Evolutionary conservation across 2,797 vertebrate species (phyloP), one percentile per base, ranked within the genome.

Genomic region (Orientallactaga sibirica): DNA sequence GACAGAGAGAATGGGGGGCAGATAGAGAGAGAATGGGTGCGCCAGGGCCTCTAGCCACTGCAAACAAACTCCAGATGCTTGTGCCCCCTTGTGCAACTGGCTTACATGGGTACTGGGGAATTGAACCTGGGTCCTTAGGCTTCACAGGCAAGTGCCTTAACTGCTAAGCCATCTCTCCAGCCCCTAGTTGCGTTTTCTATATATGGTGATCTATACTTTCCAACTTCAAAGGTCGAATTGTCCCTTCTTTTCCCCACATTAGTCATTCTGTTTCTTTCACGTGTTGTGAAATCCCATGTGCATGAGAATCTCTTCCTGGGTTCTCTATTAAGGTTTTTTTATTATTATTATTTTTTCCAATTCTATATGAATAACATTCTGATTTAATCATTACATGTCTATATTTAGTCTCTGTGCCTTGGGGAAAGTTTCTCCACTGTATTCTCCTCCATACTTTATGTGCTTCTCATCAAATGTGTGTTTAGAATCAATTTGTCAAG

Each of bases 381-480:
- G 27, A 74, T 18, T 80, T 74, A 74, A 70, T 81, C 24, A 78
- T 24, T 76, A 27, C 0, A 16, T 1, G 7, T 55, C 43, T 77
- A 0, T 78, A 58, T 89, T 86, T 80, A 55, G 29, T 84, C 25
- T 85, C 75, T 58, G 82, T 10, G 14, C 89, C 29, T 93, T 67
- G 48, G 24, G 19, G 29, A 33, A 71, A 27, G 7, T 75, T 85
- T 19, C 11, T 87, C 18, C 9, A 19, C 10, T 74, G 25, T 20
- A 48, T 93, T 84, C 55, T 79, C 79, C n/a, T 48, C 85, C 81
- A 14, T 55, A 14, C 58, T 73, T 75, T 93, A 27, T 81, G 62
- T 80, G 0, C 61, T 85, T 94, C 33, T 86, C 27, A 61, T 90
- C 24, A 15, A 19, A 14, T 61, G 29, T 76, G 29, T 19, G 66